A percentile compares a stretch with the other conserved stretches of the same genome.
Evolutionary conservation across 2,888 invertebrate species (phyloP).

Genomic region (Pristionchus exspectatus): DNA sequence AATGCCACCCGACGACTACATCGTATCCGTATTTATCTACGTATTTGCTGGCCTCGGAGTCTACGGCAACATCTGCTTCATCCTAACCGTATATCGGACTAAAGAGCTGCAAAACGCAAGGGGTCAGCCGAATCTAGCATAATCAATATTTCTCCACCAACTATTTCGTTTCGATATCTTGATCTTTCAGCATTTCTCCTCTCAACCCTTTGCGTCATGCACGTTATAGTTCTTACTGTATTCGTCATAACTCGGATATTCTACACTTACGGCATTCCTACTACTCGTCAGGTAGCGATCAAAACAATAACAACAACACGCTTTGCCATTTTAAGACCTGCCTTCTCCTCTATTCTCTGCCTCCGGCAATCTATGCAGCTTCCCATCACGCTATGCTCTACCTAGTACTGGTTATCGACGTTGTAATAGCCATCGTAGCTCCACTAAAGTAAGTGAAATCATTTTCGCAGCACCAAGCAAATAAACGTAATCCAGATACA

Average conservation of each 20-base stretch:
- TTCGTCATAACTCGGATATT: neutral
- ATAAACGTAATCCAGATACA: neutral
- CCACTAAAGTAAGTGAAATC: neutral
- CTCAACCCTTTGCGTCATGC: conserved; percentile 20
- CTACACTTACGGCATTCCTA: neutral
- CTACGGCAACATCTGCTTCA: conserved; percentile 39
- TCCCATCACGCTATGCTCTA: conserved; percentile 43
- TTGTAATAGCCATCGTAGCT: neutral
- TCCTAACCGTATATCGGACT: neutral
- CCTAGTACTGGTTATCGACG: neutral
- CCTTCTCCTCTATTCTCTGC: conserved; percentile 4
- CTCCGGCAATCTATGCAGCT: conserved; percentile 21
- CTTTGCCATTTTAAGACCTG: neutral
- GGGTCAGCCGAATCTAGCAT: neutral
- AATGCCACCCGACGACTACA: neutral
- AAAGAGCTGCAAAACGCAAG: conserved; percentile 18
- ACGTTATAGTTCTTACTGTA: neutral
- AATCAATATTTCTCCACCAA: neutral
- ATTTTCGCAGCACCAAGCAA: neutral
- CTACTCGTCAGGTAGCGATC: neutral
- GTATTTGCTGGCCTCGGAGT: neutral
- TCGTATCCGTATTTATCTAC: conserved; percentile 18
- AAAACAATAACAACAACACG: neutral
- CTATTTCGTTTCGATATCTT: too few species aligned
- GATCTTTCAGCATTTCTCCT: conserved; percentile 18